Conservation (phyloP, 2,888 invertebrate genomes). For the Ormyrus pomaceus region DNA sequence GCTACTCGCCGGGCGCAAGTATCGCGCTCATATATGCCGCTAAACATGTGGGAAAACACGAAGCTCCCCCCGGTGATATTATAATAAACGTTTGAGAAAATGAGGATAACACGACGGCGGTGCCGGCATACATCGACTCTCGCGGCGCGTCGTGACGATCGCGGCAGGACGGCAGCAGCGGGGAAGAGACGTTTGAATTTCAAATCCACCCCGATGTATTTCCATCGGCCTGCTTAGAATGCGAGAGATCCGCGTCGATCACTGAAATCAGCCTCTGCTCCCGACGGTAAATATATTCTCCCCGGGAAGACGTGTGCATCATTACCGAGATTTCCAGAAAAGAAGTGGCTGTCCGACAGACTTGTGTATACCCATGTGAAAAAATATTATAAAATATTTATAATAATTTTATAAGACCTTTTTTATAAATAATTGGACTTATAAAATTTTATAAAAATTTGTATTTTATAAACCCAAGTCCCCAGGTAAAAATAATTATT, state of each 20-base stretch:
- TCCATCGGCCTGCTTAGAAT: conserved; percentile 7
- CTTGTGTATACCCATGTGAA: too few species aligned
- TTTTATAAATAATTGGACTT: too few species aligned
- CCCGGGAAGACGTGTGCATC: too few species aligned
- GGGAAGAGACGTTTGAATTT: conserved; percentile 39
- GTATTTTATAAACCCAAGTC: too few species aligned
- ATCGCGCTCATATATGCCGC: neutral
- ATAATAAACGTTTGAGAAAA: conserved; percentile 36
- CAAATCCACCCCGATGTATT: conserved; percentile 14
- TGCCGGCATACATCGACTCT: neutral
- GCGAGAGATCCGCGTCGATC: conserved; percentile 1
- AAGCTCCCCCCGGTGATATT: conserved; percentile 17
- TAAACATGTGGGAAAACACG: conserved; percentile 32
- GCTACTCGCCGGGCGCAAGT: conserved; percentile 60
- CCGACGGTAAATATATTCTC: neutral
- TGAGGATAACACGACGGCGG: conserved; percentile 7
- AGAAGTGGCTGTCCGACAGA: too few species aligned
- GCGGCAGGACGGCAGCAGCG: neutral
- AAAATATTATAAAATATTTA: too few species aligned
- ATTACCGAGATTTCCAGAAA: too few species aligned
- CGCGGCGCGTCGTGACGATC: neutral
- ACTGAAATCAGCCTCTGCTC: conserved; percentile 10
- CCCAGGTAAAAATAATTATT: too few species aligned
- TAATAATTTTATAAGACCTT: too few species aligned
- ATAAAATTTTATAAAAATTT: too few species aligned